Percentiles rank a stretch among this genome's conserved stretches.
Evolutionary conservation across 2,888 invertebrate species (phyloP).

Genomic region (Fragum whitleyi): DNA sequence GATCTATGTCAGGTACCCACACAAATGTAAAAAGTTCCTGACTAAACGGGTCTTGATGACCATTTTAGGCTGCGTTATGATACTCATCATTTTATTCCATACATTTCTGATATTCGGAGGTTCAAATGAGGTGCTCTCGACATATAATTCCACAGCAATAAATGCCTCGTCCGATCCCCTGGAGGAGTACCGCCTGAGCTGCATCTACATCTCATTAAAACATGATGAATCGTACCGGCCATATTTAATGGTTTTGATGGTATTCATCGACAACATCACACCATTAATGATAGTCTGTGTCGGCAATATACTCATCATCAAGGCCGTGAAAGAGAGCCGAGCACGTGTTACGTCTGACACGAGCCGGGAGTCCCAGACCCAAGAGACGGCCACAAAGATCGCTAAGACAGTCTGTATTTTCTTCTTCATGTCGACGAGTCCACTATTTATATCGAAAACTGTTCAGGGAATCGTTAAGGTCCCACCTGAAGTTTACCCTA

Average conservation of each 20-base stretch:
- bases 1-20: not conserved
- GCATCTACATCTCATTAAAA: not conserved
- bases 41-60: not conserved
- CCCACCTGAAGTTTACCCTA: not conserved
- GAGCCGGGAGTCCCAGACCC: not conserved
- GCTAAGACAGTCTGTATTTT: conserved; percentile 5
- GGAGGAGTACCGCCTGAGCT: not conserved
- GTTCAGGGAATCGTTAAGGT: not conserved
- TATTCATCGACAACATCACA: not conserved
- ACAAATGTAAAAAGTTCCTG: not conserved
- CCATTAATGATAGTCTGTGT: not conserved
- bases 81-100: not conserved
- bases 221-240: not conserved
- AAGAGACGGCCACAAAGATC: conserved; percentile 1
- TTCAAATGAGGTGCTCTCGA: not conserved
- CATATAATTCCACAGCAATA: not conserved
- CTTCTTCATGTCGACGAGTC: conserved; percentile 2
- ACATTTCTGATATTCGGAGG: not conserved
- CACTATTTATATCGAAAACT: not conserved
- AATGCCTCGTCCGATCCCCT: not conserved
- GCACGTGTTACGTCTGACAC: not conserved
- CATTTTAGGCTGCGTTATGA: not conserved
- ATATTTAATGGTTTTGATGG: not conserved
- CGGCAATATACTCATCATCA: not conserved
- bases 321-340: not conserved